These are phyloP conservation scores for Glossosoma conforme DNA, from an alignment of 1,140 invertebrate genomes.

Conservation along the genomic window DNA sequence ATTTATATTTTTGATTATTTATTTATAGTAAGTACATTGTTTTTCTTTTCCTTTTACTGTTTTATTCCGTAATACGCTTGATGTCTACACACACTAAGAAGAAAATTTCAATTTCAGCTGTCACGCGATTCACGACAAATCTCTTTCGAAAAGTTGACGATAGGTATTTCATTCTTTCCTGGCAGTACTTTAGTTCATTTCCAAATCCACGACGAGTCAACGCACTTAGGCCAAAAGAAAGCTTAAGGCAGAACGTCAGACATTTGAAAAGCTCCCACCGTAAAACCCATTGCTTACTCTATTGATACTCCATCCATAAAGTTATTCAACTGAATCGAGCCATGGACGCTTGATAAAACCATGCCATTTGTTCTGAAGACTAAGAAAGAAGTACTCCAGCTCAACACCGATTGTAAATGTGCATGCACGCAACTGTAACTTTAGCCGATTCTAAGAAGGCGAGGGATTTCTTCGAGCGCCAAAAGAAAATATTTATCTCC, in stretches of 20 bases:
- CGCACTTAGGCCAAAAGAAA: background rate
- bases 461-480: background rate
- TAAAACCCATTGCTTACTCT: constrained; percentile 18
- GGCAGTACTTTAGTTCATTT: too few relatives aligned
- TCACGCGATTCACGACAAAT: too few relatives aligned
- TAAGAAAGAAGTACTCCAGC: background rate
- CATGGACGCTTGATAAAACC: constrained; percentile 13
- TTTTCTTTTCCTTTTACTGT: too few relatives aligned
- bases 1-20: too few relatives aligned
- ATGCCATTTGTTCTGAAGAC: constrained; percentile 20
- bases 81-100: too few relatives aligned
- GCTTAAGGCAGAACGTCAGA: background rate
- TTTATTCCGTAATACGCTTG: too few relatives aligned
- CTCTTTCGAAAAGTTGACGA: too few relatives aligned
- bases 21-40: too few relatives aligned
- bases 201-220: too few relatives aligned
- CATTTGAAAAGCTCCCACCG: background rate
- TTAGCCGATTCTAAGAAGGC: background rate
- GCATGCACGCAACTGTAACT: background rate
- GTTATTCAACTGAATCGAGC: constrained; percentile 18
- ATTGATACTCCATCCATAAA: constrained; percentile 22
- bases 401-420: constrained; percentile 9
- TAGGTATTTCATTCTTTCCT: too few relatives aligned
- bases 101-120: too few relatives aligned
- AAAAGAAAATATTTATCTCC: background rate